phyloP scores from a whole-genome alignment of 2,113 vertebrate genomes.

The Charadrius vociferus region DNA sequence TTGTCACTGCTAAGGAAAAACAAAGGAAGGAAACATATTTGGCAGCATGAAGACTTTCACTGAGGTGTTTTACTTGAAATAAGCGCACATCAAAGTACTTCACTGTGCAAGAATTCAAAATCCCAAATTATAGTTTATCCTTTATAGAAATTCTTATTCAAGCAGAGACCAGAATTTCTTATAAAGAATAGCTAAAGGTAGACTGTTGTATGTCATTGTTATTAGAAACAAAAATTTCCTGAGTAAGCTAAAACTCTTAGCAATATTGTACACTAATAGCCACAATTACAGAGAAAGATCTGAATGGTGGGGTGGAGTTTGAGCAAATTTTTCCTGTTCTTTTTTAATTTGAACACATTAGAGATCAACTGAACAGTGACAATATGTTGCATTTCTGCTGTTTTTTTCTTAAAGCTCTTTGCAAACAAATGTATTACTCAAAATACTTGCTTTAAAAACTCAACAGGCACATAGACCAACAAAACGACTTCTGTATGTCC shows the following conservation, averaged over 20 bases:
- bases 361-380: not conserved
- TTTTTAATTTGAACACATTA: not conserved
- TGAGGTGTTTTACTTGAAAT: not conserved
- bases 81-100: not conserved
- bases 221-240: not conserved
- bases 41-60: not conserved
- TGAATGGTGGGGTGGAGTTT: too few species aligned
- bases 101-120: not conserved
- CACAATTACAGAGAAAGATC: not conserved
- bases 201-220: not conserved
- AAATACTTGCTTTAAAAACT: not conserved
- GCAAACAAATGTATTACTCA: not conserved
- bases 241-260: not conserved
- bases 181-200: not conserved
- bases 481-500: not conserved
- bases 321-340: not conserved
- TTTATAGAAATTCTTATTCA: not conserved
- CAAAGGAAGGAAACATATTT: not conserved
- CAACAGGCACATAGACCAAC: not conserved
- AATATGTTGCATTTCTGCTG: not conserved
- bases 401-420: not conserved
- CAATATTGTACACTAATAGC: not conserved
- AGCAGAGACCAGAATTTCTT: not conserved
- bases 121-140: not conserved
- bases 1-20: constrained; percentile 11